phyloP scores from a whole-genome alignment of 2,113 vertebrate species.

The Cheilinus undulatus region DNA sequence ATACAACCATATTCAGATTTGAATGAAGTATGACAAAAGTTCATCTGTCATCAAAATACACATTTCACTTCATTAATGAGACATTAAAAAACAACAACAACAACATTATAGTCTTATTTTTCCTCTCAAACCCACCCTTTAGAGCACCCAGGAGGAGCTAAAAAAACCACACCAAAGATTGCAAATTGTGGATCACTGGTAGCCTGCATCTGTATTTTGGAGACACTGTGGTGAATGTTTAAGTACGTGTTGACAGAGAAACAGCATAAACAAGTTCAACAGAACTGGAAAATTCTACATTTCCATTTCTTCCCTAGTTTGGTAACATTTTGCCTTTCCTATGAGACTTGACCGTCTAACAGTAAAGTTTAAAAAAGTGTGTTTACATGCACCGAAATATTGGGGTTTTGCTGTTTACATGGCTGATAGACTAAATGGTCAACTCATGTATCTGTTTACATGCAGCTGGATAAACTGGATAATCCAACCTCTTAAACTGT shows the following conservation, averaged over 20 bases:
- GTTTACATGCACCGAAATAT: neutral
- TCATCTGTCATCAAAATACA: neutral
- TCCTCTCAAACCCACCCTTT: too few species aligned
- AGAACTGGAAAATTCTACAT: neutral
- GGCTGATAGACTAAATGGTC: neutral
- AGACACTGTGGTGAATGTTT: too few species aligned
- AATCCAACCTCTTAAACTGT: neutral
- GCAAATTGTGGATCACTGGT: too few species aligned
- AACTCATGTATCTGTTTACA: neutral
- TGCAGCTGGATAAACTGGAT: neutral
- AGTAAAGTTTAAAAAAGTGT: too few species aligned
- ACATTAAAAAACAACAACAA: too few species aligned
- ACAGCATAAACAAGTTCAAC: neutral
- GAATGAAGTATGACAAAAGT: too few species aligned
- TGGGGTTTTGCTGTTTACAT: neutral
- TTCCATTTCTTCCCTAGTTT: neutral
- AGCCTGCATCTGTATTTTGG: too few species aligned
- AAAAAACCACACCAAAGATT: too few species aligned
- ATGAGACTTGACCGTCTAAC: neutral
- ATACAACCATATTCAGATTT: too few species aligned
- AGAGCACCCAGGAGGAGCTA: too few species aligned
- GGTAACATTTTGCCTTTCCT: neutral
- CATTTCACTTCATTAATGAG: too few species aligned
- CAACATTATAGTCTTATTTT: too few species aligned
- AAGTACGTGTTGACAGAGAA: neutral